Percentiles rank a stretch among this genome's conserved stretches.
These are phyloP conservation scores for Catocala fraxini DNA, from an alignment of 2,888 invertebrate genomes.

Conservation along the genomic window DNA sequence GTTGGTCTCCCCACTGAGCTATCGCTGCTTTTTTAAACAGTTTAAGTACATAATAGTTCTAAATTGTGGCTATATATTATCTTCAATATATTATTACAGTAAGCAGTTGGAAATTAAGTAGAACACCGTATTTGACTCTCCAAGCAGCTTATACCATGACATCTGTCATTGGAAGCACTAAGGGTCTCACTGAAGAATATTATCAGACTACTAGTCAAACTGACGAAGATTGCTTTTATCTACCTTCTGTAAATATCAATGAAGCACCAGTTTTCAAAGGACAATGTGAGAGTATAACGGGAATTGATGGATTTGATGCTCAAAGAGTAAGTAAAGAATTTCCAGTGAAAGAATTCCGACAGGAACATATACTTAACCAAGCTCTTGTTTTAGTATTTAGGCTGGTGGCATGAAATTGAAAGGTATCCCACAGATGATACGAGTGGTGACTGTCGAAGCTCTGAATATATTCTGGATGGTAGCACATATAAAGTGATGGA, in stretches of 20 bases:
- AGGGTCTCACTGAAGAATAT: constrained; percentile 67
- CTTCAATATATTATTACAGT: constrained; percentile 57
- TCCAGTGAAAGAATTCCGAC: too few species aligned
- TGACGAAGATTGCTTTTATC: constrained; percentile 75
- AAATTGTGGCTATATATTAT: neutral
- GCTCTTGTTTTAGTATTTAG: constrained; percentile 61
- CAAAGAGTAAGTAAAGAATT: constrained; percentile 54
- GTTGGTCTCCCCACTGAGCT: too few species aligned
- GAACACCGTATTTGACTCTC: constrained; percentile 53
- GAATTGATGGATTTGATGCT: constrained; percentile 63
- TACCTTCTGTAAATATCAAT: constrained; percentile 62
- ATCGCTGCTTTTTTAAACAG: too few species aligned
- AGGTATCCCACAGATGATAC: constrained; percentile 63
- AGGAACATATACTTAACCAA: too few species aligned
- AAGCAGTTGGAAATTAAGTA: constrained; percentile 77
- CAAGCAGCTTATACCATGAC: constrained; percentile 56
- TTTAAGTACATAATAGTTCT: neutral
- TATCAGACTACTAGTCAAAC: constrained; percentile 68
- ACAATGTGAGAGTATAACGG: constrained; percentile 63
- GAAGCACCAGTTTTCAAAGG: constrained; percentile 70
- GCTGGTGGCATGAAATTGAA: constrained; percentile 80
- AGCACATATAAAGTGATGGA: constrained; percentile 60
- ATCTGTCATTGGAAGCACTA: constrained; percentile 57
- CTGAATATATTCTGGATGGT: constrained; percentile 55
- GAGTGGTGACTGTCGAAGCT: constrained; percentile 68